A percentile compares a stretch with the other conserved stretches of the same genome.
phyloP scores from a whole-genome alignment of 2,797 vertebrate genomes.

The Oceanodroma leucorhoa region DNA sequence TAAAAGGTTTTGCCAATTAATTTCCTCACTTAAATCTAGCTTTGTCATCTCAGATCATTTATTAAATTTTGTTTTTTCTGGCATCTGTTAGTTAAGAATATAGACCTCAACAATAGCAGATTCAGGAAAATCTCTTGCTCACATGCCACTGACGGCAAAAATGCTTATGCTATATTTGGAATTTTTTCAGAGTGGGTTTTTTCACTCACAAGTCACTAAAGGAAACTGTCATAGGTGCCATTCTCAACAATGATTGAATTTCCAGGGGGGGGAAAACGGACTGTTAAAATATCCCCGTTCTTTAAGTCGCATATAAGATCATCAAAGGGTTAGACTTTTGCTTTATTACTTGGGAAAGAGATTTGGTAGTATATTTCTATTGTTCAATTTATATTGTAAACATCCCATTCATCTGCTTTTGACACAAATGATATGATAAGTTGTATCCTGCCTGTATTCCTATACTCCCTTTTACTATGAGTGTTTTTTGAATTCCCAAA shows the following conservation, averaged over 20 bases:
- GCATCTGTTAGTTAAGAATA: neutral
- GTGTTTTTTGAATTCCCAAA: neutral
- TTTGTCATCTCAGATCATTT: neutral
- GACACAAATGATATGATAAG: neutral
- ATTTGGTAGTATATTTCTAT: neutral
- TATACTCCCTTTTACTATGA: neutral
- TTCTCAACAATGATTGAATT: neutral
- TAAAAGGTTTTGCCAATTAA: neutral
- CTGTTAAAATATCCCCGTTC: neutral
- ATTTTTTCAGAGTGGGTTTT: neutral
- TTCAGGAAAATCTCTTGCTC: neutral
- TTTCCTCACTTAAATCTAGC: neutral
- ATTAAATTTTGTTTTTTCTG: neutral
- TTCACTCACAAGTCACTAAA: neutral
- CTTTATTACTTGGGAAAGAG: neutral
- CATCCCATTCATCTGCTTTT: neutral
- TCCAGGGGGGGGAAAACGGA: neutral
- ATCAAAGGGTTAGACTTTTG: neutral
- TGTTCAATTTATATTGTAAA: neutral
- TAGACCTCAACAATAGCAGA: neutral
- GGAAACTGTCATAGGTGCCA: neutral
- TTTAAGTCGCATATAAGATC: neutral
- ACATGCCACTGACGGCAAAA: neutral
- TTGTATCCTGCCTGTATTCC: neutral
- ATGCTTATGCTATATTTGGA: neutral